Evolutionary conservation across 2,888 invertebrate genomes (phyloP).

Genomic region (Tanaodytes sp.): DNA sequence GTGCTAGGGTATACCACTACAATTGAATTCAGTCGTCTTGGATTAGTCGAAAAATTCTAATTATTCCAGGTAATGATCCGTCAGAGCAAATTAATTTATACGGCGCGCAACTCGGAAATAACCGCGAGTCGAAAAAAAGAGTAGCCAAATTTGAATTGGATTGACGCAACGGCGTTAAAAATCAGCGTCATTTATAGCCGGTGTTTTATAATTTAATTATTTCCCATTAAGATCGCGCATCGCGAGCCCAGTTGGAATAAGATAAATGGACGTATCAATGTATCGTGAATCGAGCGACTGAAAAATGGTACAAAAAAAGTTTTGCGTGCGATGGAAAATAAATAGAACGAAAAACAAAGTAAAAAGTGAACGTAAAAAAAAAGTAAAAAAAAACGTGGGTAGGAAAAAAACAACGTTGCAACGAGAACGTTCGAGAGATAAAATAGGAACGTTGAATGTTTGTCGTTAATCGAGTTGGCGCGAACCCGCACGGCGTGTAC

Average conservation of each 20-base stretch:
- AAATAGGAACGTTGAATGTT: constrained; percentile 25
- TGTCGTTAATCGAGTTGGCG: constrained; percentile 28
- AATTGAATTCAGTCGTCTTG: too few species aligned
- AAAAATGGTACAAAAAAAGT: too few species aligned
- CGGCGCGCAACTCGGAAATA: not conserved
- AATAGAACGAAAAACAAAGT: constrained; percentile 4
- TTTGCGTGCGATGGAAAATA: too few species aligned
- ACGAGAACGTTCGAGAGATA: constrained; percentile 5
- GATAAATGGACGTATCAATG: constrained; percentile 22
- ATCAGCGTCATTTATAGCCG: constrained; percentile 21
- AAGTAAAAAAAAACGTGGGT: too few species aligned
- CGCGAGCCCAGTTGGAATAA: constrained; percentile 3
- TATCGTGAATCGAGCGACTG: not conserved
- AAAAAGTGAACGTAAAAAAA: too few species aligned
- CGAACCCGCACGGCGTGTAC: constrained; percentile 23
- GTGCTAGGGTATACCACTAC: too few species aligned
- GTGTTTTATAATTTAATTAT: constrained; percentile 25
- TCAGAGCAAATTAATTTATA: constrained; percentile 1
- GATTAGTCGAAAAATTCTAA: too few species aligned
- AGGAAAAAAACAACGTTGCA: too few species aligned
- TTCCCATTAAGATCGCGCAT: constrained; percentile 24
- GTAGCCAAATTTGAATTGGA: too few species aligned
- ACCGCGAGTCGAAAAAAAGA: not conserved
- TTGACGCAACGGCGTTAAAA: constrained; percentile 19
- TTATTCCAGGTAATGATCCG: too few species aligned